Evolutionary conservation across 2,888 invertebrate genomes (phyloP), one percentile per base, ranked within the genome.

Genomic region (Euplagia quadripunctaria): DNA sequence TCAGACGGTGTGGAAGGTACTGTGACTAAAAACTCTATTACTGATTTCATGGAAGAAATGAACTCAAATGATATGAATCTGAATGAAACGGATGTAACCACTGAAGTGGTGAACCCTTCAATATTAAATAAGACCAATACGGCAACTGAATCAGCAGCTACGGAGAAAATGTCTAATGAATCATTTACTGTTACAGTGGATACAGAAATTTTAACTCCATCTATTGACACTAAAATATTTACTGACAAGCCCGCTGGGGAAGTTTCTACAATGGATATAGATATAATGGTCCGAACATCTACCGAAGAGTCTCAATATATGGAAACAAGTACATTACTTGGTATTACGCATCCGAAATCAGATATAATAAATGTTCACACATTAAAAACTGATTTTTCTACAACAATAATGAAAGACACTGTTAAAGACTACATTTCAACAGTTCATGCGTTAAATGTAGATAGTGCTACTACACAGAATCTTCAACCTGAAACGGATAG

Each of bases 321-420:
- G 17, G 61, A 66, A 78, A 68, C 79, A 61, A 75, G 77, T 31
- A 69, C 20, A 4, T 58, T 42, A 16, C 17, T 20, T 31, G 31
- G 9, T 17, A 14, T 17, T 20, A 63, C 64, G 6, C n/a, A 63
- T 68, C n/a, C 16, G 43, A 68, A 64, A 64, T 12, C 31, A n/a
- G 51, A 64, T 31, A 69, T 61, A 61, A 65, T 11, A 41, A 61
- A 12, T 68, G 12, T 8, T 43, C 9, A 51, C 6, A 49, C 16
- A n/a, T 20, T 52, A 6, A n/a, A 69, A 17, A 63, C 43, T 42
- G 51, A 66, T 51, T 42, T 49, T 7, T 43, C 14, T 46, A 64
- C 51, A n/a, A 46, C 64, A 16, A 52, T 5, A 43, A 41, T 64
- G 64, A 58, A 67, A 41, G 51, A 63, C 42, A 49, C 20, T 16